Evolutionary conservation across 2,888 invertebrate genomes (phyloP).

Genomic region (Yponomeuta malinellus): DNA sequence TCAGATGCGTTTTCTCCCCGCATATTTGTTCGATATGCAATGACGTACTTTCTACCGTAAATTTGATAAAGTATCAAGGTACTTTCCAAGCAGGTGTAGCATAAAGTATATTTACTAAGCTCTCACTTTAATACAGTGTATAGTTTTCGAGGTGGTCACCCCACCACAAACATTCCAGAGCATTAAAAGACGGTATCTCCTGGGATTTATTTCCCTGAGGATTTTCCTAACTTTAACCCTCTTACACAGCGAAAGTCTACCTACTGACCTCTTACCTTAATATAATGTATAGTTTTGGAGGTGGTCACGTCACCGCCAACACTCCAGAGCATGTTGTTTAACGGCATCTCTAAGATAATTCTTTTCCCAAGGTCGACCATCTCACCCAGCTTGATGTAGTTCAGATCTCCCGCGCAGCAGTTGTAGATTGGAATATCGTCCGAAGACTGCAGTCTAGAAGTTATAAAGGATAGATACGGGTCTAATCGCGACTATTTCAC

Average conservation of each 20-base stretch:
- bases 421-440: conserved; percentile 83
- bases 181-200: conserved; percentile 38
- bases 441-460: conserved; percentile 40
- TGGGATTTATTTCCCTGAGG: no score
- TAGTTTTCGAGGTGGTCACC: conserved; percentile 48
- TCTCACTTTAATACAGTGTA: conserved; percentile 79
- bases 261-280: conserved; percentile 56
- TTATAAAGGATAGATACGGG: background rate
- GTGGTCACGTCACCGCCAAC: conserved; percentile 77
- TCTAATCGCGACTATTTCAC: no score
- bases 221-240: no score
- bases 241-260: no score
- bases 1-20: no score
- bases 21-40: no score
- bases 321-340: conserved; percentile 83
- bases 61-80: no score
- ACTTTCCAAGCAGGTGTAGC: no score
- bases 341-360: conserved; percentile 73
- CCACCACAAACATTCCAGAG: conserved; percentile 90
- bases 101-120: no score
- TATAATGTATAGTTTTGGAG: conserved; percentile 77
- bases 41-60: no score
- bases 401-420: conserved; percentile 83
- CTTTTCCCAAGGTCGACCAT: conserved; percentile 74
- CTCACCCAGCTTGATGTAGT: conserved; percentile 79